Evolutionary conservation across 2,797 vertebrate genomes (phyloP).

Genomic region (Mareca penelope): DNA sequence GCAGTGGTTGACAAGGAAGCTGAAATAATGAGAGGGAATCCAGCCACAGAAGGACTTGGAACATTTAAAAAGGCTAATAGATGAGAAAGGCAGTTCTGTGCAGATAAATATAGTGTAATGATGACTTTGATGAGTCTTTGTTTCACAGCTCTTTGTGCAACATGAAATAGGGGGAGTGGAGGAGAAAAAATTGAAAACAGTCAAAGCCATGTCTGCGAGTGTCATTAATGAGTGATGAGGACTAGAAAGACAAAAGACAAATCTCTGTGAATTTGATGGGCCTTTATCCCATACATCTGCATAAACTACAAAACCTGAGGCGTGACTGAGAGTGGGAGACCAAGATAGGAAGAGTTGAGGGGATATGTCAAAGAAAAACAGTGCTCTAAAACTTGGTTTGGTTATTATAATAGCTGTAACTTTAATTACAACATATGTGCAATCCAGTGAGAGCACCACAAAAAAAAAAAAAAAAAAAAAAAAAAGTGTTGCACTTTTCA

Average conservation of each 20-base stretch:
- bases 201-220: slow-evolving; percentile 28
- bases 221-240: slow-evolving; percentile 74
- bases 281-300: slow-evolving; percentile 55
- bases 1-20: slow-evolving; percentile 13
- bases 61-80: slow-evolving; percentile 54
- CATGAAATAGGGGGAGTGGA: slow-evolving; percentile 55
- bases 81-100: slow-evolving; percentile 61
- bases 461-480: background rate
- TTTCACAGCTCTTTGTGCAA: slow-evolving; percentile 68
- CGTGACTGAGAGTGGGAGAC: slow-evolving; percentile 22
- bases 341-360: background rate
- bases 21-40: slow-evolving; percentile 41
- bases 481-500: background rate
- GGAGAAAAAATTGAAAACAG: slow-evolving; percentile 47
- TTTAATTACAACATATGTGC: background rate
- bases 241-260: slow-evolving; percentile 66
- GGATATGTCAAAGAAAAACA: background rate
- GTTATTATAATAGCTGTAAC: background rate
- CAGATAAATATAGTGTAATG: slow-evolving; percentile 69
- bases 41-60: slow-evolving; percentile 13
- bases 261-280: slow-evolving; percentile 50
- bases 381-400: background rate
- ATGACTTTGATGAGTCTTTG: slow-evolving; percentile 74
- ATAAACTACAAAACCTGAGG: slow-evolving; percentile 56
- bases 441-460: background rate